Evolutionary conservation across 2,113 vertebrate genomes (phyloP).

Genomic region (Donacobius atricapilla): DNA sequence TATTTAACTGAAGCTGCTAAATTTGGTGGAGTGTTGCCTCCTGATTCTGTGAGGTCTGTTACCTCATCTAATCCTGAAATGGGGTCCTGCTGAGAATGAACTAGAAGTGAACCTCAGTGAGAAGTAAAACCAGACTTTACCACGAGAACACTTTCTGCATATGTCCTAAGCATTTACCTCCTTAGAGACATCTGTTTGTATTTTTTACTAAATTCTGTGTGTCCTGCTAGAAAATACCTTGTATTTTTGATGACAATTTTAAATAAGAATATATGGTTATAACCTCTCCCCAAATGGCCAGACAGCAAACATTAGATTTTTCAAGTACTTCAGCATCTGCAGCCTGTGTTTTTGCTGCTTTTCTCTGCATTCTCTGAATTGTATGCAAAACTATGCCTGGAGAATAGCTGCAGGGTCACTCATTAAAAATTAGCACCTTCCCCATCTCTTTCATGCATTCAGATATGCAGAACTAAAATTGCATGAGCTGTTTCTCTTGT

Average conservation of each 20-base stretch:
- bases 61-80: background rate
- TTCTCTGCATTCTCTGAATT: background rate
- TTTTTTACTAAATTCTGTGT: background rate
- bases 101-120: background rate
- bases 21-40: background rate
- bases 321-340: background rate
- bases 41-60: background rate
- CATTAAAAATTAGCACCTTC: background rate
- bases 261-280: background rate
- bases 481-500: background rate
- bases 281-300: background rate
- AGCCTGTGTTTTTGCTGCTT: background rate
- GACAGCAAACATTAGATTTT: background rate
- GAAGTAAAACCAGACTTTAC: background rate
- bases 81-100: background rate
- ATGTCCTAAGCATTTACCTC: background rate
- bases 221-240: background rate
- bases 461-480: background rate
- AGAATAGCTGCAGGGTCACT: background rate
- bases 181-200: background rate
- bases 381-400: background rate
- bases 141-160: background rate
- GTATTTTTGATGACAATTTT: background rate
- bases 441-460: background rate
- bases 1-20: background rate